Conservation (phyloP, 2,888 invertebrate species). For the Thalpophila matura region DNA sequence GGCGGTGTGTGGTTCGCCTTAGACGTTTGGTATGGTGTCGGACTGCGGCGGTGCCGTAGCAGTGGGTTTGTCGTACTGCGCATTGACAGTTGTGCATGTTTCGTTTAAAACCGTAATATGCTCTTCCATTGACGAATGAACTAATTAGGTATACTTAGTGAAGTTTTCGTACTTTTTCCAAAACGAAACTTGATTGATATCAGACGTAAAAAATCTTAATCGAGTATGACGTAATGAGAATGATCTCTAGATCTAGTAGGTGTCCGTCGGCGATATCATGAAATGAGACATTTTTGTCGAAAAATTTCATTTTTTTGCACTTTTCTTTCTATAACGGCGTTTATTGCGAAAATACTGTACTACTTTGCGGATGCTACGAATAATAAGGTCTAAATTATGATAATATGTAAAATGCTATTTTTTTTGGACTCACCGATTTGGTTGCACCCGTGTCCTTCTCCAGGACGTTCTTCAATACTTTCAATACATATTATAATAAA, state of each 20-base stretch:
- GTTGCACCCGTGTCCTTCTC: conserved; percentile 56
- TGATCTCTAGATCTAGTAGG: conserved; percentile 77
- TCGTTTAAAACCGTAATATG: not conserved
- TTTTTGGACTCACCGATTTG: conserved; percentile 63
- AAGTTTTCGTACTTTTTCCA: conserved; percentile 10
- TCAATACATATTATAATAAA: conserved; percentile 80
- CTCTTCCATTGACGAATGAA: not conserved
- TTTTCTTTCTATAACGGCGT: conserved; percentile 11
- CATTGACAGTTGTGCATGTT: no score
- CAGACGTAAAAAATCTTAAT: conserved; percentile 39
- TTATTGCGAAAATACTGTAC: conserved; percentile 21
- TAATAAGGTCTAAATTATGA: conserved; percentile 27
- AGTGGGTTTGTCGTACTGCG: no score
- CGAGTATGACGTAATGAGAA: conserved; percentile 58
- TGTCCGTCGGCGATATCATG: conserved; percentile 58
- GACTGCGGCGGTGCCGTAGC: no score
- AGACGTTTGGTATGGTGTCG: no score
- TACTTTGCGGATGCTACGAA: conserved; percentile 43
- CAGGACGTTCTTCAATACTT: conserved; percentile 58
- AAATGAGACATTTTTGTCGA: conserved; percentile 43
- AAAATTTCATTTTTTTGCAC: conserved; percentile 28
- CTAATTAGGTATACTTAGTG: not conserved
- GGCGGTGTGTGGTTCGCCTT: no score
- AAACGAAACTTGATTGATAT: conserved; percentile 19
- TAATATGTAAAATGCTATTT: conserved; percentile 39